A percentile compares a stretch with the other conserved stretches of the same genome.
Evolutionary conservation across 2,113 vertebrate species (phyloP).

Genomic region (Dipodomys spectabilis): DNA sequence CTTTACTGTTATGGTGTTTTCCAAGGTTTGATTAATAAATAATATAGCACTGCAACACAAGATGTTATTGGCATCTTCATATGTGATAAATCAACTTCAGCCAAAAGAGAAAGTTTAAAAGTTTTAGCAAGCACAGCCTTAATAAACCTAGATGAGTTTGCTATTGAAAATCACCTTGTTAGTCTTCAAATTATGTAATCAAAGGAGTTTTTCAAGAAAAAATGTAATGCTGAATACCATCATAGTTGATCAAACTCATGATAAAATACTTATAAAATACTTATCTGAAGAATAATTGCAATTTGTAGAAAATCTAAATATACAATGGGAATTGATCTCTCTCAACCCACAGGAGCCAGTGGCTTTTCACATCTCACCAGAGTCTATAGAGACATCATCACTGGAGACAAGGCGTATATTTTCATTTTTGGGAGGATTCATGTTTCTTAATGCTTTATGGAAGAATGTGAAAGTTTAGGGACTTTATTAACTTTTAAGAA

Average conservation of each 20-base stretch:
- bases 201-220: neutral
- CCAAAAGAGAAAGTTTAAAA: neutral
- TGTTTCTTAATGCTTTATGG: neutral
- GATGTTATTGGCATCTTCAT: neutral
- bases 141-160: constrained; percentile 19
- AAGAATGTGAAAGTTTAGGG: neutral
- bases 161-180: constrained; percentile 23
- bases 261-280: neutral
- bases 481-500: constrained; percentile 48
- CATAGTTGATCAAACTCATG: neutral
- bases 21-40: neutral
- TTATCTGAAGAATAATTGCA: neutral
- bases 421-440: neutral
- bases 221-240: neutral
- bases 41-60: constrained; percentile 17
- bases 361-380: neutral
- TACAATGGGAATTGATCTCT: neutral
- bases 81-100: constrained; percentile 51
- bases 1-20: neutral
- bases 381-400: neutral
- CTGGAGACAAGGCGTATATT: neutral
- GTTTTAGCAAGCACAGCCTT: neutral
- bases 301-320: neutral
- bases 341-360: neutral
- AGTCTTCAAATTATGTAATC: neutral